A percentile compares a stretch with the other conserved stretches of the same genome.
These are phyloP conservation scores for Vanessa cardui DNA, from an alignment of 2,888 invertebrate genomes.

Conservation along the genomic window DNA sequence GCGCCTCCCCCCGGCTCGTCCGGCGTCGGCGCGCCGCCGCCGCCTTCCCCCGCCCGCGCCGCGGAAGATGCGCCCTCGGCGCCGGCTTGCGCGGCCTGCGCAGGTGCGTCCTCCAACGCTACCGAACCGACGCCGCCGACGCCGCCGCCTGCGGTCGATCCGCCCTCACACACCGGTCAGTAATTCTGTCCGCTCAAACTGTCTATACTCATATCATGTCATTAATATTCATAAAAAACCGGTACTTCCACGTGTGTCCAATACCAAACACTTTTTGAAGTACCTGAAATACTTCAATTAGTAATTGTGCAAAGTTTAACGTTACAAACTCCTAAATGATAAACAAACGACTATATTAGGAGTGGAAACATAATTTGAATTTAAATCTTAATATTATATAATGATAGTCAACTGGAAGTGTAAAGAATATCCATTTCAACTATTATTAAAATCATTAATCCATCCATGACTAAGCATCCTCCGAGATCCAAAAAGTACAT, in stretches of 20 bases:
- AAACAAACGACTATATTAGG: too few relatives aligned
- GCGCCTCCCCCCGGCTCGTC: constrained; percentile 77
- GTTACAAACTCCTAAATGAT: too few relatives aligned
- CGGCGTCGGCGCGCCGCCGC: constrained; percentile 57
- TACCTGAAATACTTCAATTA: neutral
- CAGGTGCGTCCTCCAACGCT: constrained; percentile 72
- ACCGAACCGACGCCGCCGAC: constrained; percentile 61
- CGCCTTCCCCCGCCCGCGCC: constrained; percentile 72
- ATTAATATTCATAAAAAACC: neutral
- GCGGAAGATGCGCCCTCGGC: constrained; percentile 74
- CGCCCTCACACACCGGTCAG: constrained; percentile 71
- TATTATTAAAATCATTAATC: too few relatives aligned
- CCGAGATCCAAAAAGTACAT: too few relatives aligned
- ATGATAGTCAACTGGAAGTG: too few relatives aligned
- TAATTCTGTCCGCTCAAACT: constrained; percentile 41
- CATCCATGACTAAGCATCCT: too few relatives aligned
- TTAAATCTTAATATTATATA: too few relatives aligned
- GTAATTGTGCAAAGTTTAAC: neutral
- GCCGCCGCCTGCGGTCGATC: constrained; percentile 58
- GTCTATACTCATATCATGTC: neutral
- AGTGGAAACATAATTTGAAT: too few relatives aligned
- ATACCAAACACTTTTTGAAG: neutral
- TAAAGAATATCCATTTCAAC: too few relatives aligned
- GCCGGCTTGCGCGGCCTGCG: constrained; percentile 66
- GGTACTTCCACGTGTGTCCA: neutral